These are phyloP conservation scores for Tyto alba DNA, from an alignment of 2,113 vertebrate species.

Conservation along the genomic window DNA sequence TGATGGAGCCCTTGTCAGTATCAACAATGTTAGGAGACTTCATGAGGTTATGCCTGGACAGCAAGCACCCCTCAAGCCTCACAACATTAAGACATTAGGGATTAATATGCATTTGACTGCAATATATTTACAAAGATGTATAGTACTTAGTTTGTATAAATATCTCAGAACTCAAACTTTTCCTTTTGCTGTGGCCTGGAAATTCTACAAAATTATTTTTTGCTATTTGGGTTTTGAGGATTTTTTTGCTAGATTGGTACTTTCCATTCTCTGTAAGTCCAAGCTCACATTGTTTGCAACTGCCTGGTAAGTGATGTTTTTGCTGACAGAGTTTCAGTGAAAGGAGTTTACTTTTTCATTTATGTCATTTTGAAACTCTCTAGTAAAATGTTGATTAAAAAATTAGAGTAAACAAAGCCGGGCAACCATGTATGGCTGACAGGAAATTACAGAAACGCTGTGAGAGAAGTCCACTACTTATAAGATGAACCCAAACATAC, in stretches of 20 bases:
- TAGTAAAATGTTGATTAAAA: neutral
- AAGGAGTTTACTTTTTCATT: neutral
- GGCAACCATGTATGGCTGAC: neutral
- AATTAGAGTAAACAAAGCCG: neutral
- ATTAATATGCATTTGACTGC: neutral
- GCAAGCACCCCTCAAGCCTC: neutral
- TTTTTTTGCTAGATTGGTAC: neutral
- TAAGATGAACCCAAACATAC: neutral
- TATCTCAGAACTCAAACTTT: neutral
- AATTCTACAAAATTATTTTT: neutral
- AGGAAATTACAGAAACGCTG: neutral
- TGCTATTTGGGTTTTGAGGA: accelerated
- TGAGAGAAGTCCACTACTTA: neutral
- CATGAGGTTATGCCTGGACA: neutral
- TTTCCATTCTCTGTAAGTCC: neutral
- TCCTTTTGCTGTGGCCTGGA: neutral
- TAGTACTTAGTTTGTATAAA: neutral
- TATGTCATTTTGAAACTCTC: neutral
- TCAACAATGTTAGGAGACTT: neutral
- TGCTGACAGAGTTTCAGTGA: neutral
- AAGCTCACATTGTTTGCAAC: neutral
- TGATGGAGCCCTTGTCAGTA: neutral
- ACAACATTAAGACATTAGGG: neutral
- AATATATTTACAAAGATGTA: neutral
- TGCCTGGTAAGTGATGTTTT: neutral